These are phyloP conservation scores for Poeciliopsis prolifica DNA, from an alignment of 2,113 vertebrate species.

Conservation along the genomic window DNA sequence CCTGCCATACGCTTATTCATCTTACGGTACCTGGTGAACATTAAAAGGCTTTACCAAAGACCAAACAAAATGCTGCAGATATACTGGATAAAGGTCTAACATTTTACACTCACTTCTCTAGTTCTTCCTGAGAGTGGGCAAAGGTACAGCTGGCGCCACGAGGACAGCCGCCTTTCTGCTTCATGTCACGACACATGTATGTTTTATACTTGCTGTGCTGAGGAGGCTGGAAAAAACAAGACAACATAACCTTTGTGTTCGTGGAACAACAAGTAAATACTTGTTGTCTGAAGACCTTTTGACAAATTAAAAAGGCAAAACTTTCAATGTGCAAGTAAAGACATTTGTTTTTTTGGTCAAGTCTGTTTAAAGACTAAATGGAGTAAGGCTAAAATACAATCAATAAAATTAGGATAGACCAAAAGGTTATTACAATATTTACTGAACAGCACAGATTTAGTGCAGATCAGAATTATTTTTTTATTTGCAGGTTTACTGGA, in stretches of 20 bases:
- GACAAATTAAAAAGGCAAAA: too few relatives aligned
- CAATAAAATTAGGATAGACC: too few relatives aligned
- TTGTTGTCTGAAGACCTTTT: not conserved
- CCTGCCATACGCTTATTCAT: conserved; percentile 96
- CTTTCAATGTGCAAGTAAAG: too few relatives aligned
- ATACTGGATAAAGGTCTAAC: not conserved
- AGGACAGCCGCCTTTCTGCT: conserved; percentile 97
- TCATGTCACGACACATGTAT: conserved; percentile 99
- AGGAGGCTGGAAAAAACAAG: conserved; percentile 83
- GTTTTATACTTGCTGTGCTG: conserved; percentile 99
- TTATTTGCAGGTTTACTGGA: not conserved
- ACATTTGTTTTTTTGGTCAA: too few relatives aligned
- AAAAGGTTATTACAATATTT: not conserved
- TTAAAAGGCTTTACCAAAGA: not conserved
- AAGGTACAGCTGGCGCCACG: conserved; percentile 98
- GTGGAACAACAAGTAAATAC: not conserved
- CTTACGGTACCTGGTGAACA: conserved; percentile 89
- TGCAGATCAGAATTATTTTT: too few relatives aligned
- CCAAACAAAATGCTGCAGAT: not conserved
- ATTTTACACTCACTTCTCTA: conserved; percentile 90
- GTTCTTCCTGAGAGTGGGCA: conserved; percentile 97
- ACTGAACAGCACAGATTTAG: not conserved
- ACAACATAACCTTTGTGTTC: not conserved
- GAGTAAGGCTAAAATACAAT: too few relatives aligned
- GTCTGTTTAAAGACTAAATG: too few relatives aligned